Percentiles rank a stretch among this genome's conserved stretches.
These are phyloP conservation scores for Colossoma macropomum DNA, from an alignment of 2,113 vertebrate genomes.

Conservation along the genomic window DNA sequence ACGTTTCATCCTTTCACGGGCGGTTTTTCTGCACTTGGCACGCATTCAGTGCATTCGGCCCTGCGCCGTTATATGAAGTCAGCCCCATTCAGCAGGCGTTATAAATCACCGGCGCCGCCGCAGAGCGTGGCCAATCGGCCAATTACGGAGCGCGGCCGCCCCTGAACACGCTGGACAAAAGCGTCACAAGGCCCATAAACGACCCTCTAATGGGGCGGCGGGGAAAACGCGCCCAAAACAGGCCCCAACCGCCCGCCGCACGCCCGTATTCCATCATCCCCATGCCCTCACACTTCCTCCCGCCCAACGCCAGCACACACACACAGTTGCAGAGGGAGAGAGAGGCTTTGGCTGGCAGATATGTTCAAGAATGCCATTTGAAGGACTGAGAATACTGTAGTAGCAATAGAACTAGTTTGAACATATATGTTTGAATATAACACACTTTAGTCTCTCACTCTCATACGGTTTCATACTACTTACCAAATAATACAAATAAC, in stretches of 20 bases:
- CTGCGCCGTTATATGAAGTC: conserved; percentile 83
- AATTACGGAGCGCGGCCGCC: conserved; percentile 88
- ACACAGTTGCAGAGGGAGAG: conserved; percentile 92
- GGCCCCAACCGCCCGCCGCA: conserved; percentile 92
- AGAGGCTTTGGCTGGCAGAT: conserved; percentile 59
- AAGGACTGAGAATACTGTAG: not conserved
- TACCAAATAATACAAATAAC: no score
- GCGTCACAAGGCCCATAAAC: conserved; percentile 99
- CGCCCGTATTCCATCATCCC: conserved; percentile 99
- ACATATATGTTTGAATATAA: not conserved
- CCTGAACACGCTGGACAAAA: conserved; percentile 97
- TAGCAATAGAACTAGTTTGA: not conserved
- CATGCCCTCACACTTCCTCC: conserved; percentile 99
- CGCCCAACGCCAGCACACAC: conserved; percentile 88
- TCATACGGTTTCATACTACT: no score
- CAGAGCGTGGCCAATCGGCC: conserved; percentile 98
- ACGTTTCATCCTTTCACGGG: conserved; percentile 95
- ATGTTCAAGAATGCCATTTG: not conserved
- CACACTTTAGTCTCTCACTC: no score
- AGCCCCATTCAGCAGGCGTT: conserved; percentile 97
- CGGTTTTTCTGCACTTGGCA: conserved; percentile 96
- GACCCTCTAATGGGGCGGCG: conserved; percentile 93
- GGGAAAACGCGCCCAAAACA: conserved; percentile 95
- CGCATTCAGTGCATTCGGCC: conserved; percentile 81
- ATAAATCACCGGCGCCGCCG: conserved; percentile 98